Base-by-base conservation (phyloP, 2,888 invertebrate genomes). In the Empis livida region DNA sequence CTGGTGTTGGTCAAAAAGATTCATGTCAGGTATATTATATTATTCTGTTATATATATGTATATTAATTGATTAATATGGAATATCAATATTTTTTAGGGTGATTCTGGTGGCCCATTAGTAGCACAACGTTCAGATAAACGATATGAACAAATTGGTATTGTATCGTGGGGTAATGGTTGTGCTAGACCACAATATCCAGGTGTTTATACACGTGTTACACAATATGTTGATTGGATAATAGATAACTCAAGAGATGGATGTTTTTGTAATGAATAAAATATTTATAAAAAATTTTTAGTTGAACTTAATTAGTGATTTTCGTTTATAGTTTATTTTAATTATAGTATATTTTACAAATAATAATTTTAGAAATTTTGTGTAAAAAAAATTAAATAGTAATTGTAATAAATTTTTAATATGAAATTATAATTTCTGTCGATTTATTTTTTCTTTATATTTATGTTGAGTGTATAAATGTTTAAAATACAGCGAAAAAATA, bases 121-220 rank as follows among this genome's bases (percentile, higher is more conserved):
- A 50, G 73, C 82, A 1, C 76, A 79, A 69, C 77, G 81, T 61
- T 75, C 75, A 53, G 79, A 83, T 56, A 82, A 84, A 57, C 79
- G 80, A 58, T 88, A 83, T 64, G 88, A 89, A 67, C 70, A 88
- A 55, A 87, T 89, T 61, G 89, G 84, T 77, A 77, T 91, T 15
- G 89, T 90, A 1, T 89, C 89, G 0, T 91, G 90, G 90, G 90
- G 90, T 31, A 88, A 89, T 61, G 90, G 90, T 17, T 91, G 90
- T 62, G 89, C 88, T 1, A 73, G 89, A 51, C 79, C 81, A 9
- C 86, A 87, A 14, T 89, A 86, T 66, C 88, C 88, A 0, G 90
- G 90, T 2, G 88, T 90, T 1, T 90, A 90, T 64, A 87, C 88
- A 1, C 73, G 89, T 53, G 80, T 90, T 35, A 84, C 84, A n/a